These are phyloP conservation scores for Heterodera filipjevi DNA, from an alignment of 2,888 invertebrate species.

Conservation along the genomic window DNA sequence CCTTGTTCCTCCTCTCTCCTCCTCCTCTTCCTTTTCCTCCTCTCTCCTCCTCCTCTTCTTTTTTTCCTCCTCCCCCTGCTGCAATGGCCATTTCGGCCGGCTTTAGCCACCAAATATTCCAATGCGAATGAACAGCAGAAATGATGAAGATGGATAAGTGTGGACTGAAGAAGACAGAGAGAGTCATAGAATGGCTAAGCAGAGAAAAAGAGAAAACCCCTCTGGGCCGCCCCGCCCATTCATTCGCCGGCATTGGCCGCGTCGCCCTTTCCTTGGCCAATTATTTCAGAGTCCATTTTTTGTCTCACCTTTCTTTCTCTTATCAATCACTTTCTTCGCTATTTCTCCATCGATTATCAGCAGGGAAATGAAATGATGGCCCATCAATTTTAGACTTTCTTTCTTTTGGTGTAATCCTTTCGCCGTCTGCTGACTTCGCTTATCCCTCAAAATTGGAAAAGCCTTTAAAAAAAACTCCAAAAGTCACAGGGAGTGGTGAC, in stretches of 20 bases:
- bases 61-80: background rate
- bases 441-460: too few species aligned
- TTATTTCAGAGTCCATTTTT: background rate
- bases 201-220: constrained; percentile 1
- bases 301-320: constrained; percentile 2
- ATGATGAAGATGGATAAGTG: too few species aligned
- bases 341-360: too few species aligned
- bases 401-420: too few species aligned
- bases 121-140: too few species aligned
- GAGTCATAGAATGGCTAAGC: background rate
- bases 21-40: background rate
- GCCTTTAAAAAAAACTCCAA: too few species aligned
- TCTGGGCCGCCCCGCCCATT: background rate
- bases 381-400: too few species aligned
- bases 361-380: too few species aligned
- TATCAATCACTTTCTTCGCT: background rate
- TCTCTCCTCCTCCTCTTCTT: background rate
- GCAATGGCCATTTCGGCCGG: background rate
- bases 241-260: background rate
- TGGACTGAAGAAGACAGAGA: too few species aligned
- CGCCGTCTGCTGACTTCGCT: too few species aligned
- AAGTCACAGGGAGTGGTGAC: too few species aligned
- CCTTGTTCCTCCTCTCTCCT: background rate
- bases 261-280: background rate
- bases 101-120: too few species aligned